Conservation (phyloP, 37 sponge, comb jelly and placozoan species). For the Eunapius fragilis region DNA sequence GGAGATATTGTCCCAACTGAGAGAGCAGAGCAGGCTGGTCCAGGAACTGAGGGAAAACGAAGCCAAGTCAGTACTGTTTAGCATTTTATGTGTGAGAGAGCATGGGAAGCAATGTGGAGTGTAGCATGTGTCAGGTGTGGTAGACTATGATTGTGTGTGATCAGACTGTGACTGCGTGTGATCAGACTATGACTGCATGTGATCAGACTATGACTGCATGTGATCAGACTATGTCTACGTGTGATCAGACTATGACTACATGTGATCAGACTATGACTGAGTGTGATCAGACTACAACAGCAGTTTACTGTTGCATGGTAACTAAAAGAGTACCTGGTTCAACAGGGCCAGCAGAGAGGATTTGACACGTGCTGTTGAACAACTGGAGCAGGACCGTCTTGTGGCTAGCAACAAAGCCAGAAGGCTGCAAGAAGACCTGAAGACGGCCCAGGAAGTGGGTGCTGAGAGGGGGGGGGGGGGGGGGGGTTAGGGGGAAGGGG, state of each 20-base stretch:
- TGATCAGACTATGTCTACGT: too few relatives aligned
- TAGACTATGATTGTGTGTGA: too few relatives aligned
- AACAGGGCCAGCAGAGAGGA: conserved; percentile 24
- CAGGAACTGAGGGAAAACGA: conserved; percentile 58
- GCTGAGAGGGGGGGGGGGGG: background rate
- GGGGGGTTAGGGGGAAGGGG: background rate
- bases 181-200: too few relatives aligned
- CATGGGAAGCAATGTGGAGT: too few relatives aligned
- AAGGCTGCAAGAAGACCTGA: conserved; percentile 58
- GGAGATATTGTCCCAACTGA: conserved; percentile 72
- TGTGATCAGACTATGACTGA: too few relatives aligned
- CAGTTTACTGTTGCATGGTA: too few relatives aligned
- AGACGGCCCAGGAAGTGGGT: conserved; percentile 22
- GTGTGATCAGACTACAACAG: too few relatives aligned
- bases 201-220: too few relatives aligned
- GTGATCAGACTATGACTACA: too few relatives aligned
- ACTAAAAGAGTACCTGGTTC: background rate
- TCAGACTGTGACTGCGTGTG: too few relatives aligned
- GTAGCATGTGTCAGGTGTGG: too few relatives aligned
- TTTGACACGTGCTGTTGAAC: conserved; percentile 24
- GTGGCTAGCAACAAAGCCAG: conserved; percentile 37
- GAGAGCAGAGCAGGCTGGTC: conserved; percentile 43
- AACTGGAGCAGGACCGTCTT: conserved; percentile 71
- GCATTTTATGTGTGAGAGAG: too few relatives aligned
- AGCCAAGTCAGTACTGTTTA: conserved; percentile 28